Evolutionary conservation across 1,140 invertebrate genomes (phyloP).

Genomic region (Diabrotica virgifera): DNA sequence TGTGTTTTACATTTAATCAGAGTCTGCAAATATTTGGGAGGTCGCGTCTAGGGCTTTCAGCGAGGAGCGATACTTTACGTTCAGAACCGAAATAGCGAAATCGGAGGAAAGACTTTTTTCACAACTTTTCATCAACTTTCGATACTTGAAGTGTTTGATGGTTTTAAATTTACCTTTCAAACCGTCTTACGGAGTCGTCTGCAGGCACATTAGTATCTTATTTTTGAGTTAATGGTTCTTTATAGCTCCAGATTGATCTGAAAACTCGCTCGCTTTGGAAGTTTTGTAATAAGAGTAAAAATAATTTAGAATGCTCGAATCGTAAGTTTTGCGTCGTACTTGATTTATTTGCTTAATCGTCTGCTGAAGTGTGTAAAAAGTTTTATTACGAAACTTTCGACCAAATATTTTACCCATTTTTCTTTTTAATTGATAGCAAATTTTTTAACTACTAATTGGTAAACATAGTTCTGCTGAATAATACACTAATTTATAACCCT

Average conservation of each 20-base stretch:
- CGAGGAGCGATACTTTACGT: constrained; percentile 4
- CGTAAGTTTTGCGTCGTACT: too few relatives aligned
- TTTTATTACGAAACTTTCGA: too few relatives aligned
- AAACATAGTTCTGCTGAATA: too few relatives aligned
- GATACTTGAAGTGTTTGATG: constrained; percentile 1
- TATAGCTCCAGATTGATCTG: background rate
- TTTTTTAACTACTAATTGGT: too few relatives aligned
- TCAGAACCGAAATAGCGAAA: background rate
- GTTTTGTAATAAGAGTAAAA: too few relatives aligned
- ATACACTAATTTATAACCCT: too few relatives aligned
- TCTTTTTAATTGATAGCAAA: too few relatives aligned
- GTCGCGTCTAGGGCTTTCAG: background rate
- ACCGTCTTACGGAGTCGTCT: background rate
- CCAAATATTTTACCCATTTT: too few relatives aligned
- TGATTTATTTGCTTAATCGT: too few relatives aligned
- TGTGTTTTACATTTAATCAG: constrained; percentile 12
- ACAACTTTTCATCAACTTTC: background rate
- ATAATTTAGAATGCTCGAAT: too few relatives aligned
- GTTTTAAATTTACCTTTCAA: background rate
- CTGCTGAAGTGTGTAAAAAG: too few relatives aligned
- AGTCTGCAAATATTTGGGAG: constrained; percentile 10
- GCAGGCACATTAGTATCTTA: background rate
- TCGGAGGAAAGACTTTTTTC: constrained; percentile 2
- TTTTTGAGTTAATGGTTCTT: background rate
- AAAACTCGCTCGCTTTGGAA: too few relatives aligned